Evolutionary conservation across 2,888 invertebrate genomes (phyloP).

Genomic region (Eretmocerus hayati): DNA sequence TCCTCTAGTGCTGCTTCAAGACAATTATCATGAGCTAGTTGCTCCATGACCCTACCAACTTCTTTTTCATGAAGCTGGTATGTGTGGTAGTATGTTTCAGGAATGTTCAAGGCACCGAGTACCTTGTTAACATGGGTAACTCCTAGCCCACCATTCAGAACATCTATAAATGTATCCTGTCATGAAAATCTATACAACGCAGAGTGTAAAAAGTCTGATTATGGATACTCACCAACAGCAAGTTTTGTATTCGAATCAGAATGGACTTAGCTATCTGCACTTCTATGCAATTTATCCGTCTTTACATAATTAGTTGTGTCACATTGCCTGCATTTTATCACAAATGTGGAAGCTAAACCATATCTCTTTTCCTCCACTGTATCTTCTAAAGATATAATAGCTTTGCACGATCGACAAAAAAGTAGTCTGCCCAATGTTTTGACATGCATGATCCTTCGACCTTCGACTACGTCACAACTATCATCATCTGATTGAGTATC

Average conservation of each 20-base stretch:
- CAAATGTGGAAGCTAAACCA: background rate
- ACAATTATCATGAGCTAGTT: background rate
- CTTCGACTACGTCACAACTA: too few species aligned
- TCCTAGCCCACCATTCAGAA: background rate
- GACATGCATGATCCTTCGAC: too few species aligned
- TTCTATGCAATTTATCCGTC: background rate
- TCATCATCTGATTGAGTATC: too few species aligned
- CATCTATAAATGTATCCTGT: too few species aligned
- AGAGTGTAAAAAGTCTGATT: too few species aligned
- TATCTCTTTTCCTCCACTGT: conserved; percentile 2
- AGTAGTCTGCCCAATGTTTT: background rate
- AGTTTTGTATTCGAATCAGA: background rate
- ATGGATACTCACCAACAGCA: too few species aligned
- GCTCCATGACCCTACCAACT: background rate
- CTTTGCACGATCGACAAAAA: background rate
- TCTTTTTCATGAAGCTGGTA: background rate
- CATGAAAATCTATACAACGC: too few species aligned
- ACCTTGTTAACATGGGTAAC: background rate
- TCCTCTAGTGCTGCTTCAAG: background rate
- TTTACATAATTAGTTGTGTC: background rate
- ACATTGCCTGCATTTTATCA: background rate
- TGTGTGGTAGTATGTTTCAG: background rate
- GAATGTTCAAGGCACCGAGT: background rate
- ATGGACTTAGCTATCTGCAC: too few species aligned
- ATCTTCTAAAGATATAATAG: conserved; percentile 8